Evolutionary conservation across 2,888 invertebrate genomes (phyloP).

Genomic region (Synanthedon tipuliformis): DNA sequence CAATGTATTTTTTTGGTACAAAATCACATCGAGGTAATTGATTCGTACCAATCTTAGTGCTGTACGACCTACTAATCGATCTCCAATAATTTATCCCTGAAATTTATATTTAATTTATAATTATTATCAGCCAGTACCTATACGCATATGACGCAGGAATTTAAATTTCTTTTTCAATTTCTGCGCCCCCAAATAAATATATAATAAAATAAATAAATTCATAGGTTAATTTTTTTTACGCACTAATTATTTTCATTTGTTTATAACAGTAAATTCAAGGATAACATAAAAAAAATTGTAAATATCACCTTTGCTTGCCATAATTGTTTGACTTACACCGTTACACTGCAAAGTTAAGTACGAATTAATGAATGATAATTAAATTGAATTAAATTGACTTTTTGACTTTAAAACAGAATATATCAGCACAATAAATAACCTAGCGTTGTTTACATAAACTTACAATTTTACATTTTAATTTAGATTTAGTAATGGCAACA

Average conservation of each 20-base stretch:
- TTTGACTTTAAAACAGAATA: not conserved
- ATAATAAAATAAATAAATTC: no score
- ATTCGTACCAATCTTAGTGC: slow-evolving; percentile 4
- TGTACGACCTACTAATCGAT: slow-evolving; percentile 10
- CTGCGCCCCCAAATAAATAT: no score
- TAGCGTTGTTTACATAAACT: not conserved
- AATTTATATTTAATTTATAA: slow-evolving; percentile 2
- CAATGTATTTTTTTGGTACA: slow-evolving; percentile 34
- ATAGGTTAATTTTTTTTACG: no score
- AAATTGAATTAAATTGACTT: not conserved
- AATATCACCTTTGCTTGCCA: not conserved
- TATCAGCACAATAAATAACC: not conserved
- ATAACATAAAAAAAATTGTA: not conserved
- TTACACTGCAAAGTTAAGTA: not conserved
- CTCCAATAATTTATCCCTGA: slow-evolving; percentile 11
- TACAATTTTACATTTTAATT: not conserved
- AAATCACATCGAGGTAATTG: slow-evolving; percentile 29
- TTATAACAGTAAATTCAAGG: not conserved
- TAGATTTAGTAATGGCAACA: not conserved
- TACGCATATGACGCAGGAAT: no score
- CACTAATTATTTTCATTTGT: not conserved
- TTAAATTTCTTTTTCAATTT: no score
- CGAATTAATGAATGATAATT: not conserved
- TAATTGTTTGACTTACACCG: not conserved
- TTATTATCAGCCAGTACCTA: no score